Evolutionary conservation across 2,113 vertebrate genomes (phyloP), one percentile per base, ranked within the genome.

Genomic region (Bucco capensis): DNA sequence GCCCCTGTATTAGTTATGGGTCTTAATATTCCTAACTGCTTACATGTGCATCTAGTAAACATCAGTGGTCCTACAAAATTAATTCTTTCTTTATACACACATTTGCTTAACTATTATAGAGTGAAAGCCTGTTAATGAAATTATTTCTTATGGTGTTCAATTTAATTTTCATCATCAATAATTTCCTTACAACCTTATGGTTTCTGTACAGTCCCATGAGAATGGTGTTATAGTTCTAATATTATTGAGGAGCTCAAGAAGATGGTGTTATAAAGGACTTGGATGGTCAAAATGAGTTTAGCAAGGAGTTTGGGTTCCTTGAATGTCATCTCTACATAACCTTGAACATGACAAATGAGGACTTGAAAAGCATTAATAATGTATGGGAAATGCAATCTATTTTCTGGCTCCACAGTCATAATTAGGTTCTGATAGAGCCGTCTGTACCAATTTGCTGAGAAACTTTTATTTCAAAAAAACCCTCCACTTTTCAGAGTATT

Each of bases 301-400:
- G 74, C 38, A 90, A 81, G 62, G 74, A 87, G 62, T 94, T 95
- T 91, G 71, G 65, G 57, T 87, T 92, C 70, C 83, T 95, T 88
- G 56, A 95, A 95, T 95, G 91, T 95, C 95, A 93, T 89, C 49
- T 94, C 89, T 83, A 81, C 61, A 85, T 95, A 96, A 96, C 96
- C 95, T 97, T 96, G 94, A 97, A 95, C 77, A 96, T 93, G 94
- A 96, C 89, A 96, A 96, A 96, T 92, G 90, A 96, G 92, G 70
- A 94, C 92, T 90, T 92, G 95, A 96, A 92, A 65, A 94, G 44
- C 96, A 96, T 96, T 96, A 96, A 96, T 96, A 97, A 96, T 95
- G 89, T 93, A 95, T 92, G 89, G 94, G 81, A 95, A 97, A 96
- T 94, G 94, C 93, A 97, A 97, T 96, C 90, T 96, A 94, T 96